phyloP scores from a whole-genome alignment of 2,797 vertebrate genomes.

The Morus bassanus region DNA sequence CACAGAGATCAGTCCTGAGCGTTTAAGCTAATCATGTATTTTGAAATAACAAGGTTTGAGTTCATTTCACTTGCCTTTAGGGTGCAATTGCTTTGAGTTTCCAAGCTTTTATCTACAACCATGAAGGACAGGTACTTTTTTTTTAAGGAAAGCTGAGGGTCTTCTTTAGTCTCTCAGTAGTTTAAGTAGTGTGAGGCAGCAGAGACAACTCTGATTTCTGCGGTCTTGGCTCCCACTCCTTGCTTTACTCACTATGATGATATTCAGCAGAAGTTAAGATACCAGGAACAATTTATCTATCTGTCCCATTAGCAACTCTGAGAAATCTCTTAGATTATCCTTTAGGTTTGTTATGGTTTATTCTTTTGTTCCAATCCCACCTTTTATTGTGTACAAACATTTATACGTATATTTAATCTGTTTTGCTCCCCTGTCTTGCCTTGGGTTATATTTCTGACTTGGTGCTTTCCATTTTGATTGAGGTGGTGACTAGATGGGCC shows the following conservation, averaged over 20 bases:
- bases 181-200: neutral
- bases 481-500: conserved; percentile 32
- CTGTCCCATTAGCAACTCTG: neutral
- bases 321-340: neutral
- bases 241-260: neutral
- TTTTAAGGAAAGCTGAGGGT: neutral
- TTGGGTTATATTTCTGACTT: conserved; percentile 54
- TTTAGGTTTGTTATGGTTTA: neutral
- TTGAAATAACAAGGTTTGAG: conserved; percentile 9
- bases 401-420: conserved; percentile 44
- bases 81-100: neutral
- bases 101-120: neutral
- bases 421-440: conserved; percentile 34
- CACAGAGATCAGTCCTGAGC: neutral
- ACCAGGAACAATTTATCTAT: neutral
- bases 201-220: neutral
- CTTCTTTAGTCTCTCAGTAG: neutral
- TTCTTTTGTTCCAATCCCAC: conserved; percentile 18
- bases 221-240: neutral
- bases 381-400: conserved; percentile 20
- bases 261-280: conserved; percentile 26
- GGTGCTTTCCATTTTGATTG: conserved; percentile 66
- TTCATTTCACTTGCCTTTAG: conserved; percentile 28
- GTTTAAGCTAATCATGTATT: neutral
- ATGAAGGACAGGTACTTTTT: neutral